A percentile compares a stretch with the other conserved stretches of the same genome.
These are phyloP conservation scores for Acipenser oxyrinchus DNA, from an alignment of 2,797 vertebrate genomes.

Conservation along the genomic window DNA sequence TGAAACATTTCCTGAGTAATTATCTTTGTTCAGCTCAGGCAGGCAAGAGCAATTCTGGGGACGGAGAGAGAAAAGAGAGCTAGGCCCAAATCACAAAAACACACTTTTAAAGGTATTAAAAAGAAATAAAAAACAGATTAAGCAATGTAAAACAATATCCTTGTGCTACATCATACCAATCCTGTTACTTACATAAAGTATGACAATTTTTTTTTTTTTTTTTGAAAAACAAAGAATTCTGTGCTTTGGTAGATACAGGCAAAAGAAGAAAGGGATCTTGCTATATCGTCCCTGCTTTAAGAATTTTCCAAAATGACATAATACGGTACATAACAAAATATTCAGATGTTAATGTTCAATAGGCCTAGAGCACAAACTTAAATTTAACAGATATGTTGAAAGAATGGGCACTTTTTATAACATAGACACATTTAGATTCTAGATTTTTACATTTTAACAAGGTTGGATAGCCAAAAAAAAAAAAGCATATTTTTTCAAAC, in stretches of 20 bases:
- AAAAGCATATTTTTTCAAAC: no score
- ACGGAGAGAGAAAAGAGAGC: conserved; percentile 67
- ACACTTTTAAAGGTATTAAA: conserved; percentile 29
- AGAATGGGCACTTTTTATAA: no score
- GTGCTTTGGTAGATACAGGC: neutral
- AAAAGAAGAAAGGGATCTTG: neutral
- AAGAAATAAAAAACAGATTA: conserved; percentile 39
- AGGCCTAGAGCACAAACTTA: no score
- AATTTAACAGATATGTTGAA: no score
- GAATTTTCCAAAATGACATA: no score
- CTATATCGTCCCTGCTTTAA: no score
- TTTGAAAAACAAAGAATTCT: neutral
- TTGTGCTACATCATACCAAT: conserved; percentile 28
- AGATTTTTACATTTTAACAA: no score
- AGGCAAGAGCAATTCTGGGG: conserved; percentile 91
- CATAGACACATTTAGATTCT: no score
- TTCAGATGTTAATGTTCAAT: no score
- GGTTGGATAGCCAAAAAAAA: no score
- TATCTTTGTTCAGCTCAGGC: conserved; percentile 96
- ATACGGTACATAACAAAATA: no score
- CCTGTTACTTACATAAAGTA: neutral
- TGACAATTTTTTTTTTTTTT: neutral
- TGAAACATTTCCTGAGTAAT: conserved; percentile 98
- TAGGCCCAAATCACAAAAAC: conserved; percentile 62
- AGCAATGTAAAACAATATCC: conserved; percentile 30